These are phyloP conservation scores for Agelastica alni DNA, from an alignment of 2,888 invertebrate species.

Conservation along the genomic window DNA sequence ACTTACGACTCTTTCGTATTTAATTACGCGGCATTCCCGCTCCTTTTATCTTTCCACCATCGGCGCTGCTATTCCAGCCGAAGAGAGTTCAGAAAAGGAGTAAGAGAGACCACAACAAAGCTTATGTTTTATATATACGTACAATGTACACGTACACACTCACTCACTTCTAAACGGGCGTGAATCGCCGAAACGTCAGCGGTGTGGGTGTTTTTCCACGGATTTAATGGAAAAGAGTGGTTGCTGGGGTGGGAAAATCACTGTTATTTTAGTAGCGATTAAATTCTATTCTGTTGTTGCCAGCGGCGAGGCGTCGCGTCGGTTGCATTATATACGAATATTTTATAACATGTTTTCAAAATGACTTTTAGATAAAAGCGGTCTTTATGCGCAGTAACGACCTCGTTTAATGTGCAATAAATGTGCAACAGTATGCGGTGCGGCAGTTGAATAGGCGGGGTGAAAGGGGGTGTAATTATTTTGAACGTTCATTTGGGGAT, in stretches of 20 bases:
- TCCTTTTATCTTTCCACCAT: no score
- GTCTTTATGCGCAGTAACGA: neutral
- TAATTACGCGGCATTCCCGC: no score
- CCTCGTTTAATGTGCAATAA: constrained; percentile 1
- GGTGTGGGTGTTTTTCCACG: constrained; percentile 26
- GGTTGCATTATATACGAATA: constrained; percentile 1
- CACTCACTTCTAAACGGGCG: constrained; percentile 11
- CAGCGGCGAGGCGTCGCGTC: neutral
- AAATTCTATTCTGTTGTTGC: constrained; percentile 21
- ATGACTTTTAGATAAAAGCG: constrained; percentile 11
- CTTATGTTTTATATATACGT: no score
- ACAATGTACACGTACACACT: no score
- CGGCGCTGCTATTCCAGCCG: no score
- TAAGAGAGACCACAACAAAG: no score
- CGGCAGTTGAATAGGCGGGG: no score
- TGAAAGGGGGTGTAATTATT: no score
- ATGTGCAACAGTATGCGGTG: constrained; percentile 1
- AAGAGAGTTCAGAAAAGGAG: no score
- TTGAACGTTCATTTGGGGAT: no score
- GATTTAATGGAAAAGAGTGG: constrained; percentile 28
- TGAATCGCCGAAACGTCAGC: constrained; percentile 1
- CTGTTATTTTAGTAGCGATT: constrained; percentile 26
- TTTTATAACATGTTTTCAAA: constrained; percentile 9
- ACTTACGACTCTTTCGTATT: no score
- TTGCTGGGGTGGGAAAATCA: constrained; percentile 27